Conservation (phyloP, 2,113 vertebrate genomes). For the Nycticorax nycticorax region DNA sequence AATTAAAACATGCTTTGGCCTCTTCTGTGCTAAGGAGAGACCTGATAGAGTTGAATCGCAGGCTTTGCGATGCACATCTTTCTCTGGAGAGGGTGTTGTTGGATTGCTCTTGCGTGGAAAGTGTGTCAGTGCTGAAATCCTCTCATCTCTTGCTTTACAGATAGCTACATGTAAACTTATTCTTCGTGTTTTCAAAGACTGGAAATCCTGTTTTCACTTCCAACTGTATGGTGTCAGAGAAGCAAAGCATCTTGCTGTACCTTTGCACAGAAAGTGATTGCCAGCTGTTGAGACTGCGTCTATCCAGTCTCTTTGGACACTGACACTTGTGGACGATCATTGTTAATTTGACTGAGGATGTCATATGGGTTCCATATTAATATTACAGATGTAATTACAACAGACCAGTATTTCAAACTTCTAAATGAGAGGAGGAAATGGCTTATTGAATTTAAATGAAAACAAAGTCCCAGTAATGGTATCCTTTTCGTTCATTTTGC, state of each 20-base stretch:
- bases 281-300: not conserved
- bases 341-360: not conserved
- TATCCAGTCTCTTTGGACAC: not conserved
- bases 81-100: not conserved
- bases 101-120: not conserved
- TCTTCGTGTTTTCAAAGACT: fast-evolving
- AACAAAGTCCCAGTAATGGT: not conserved
- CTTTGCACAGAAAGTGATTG: not conserved
- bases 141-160: not conserved
- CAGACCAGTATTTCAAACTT: not conserved
- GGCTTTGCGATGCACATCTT: not conserved
- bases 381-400: not conserved
- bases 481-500: not conserved
- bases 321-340: not conserved
- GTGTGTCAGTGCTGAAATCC: not conserved
- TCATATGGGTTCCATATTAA: not conserved
- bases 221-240: not conserved
- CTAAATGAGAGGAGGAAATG: not conserved
- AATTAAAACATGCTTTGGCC: not conserved
- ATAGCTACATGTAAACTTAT: not conserved
- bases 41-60: not conserved
- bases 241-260: not conserved
- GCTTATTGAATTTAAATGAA: not conserved
- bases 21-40: not conserved
- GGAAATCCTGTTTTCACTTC: not conserved